These are phyloP conservation scores for Dendrolimus punctatus DNA, from an alignment of 1,140 invertebrate species.

Conservation along the genomic window DNA sequence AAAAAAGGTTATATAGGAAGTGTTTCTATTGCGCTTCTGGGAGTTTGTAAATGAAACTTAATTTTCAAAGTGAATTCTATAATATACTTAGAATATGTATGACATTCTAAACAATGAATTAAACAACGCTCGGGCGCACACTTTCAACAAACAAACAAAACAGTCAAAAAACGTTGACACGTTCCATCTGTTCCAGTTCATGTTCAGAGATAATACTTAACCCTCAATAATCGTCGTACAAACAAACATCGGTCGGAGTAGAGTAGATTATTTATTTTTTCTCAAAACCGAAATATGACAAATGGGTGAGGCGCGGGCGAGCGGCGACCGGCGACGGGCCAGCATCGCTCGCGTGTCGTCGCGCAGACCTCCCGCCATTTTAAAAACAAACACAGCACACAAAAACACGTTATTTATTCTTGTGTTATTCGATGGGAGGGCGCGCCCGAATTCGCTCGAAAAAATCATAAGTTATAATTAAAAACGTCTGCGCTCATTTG, in stretches of 20 bases:
- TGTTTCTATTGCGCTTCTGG: no score
- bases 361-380: conserved; percentile 70
- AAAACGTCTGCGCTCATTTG: conserved; percentile 44
- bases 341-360: conserved; percentile 65
- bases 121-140: background rate
- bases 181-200: conserved; percentile 44
- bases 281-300: conserved; percentile 66
- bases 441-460: conserved; percentile 65
- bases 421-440: conserved; percentile 61
- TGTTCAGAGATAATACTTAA: conserved; percentile 53
- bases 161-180: conserved; percentile 33
- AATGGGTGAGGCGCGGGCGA: conserved; percentile 58
- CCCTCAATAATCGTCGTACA: conserved; percentile 58
- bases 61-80: no score
- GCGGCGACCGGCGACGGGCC: conserved; percentile 21
- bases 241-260: conserved; percentile 61
- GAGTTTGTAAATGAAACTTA: no score
- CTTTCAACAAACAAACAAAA: conserved; percentile 31
- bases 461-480: conserved; percentile 71
- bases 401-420: conserved; percentile 71
- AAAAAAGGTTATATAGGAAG: no score
- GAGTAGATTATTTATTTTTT: conserved; percentile 66
- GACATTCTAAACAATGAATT: no score
- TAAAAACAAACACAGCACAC: conserved; percentile 69
- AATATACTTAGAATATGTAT: no score